Evolutionary conservation across 2,113 vertebrate species (phyloP), one percentile per base, ranked within the genome.

Genomic region (Corythoichthys intestinalis): DNA sequence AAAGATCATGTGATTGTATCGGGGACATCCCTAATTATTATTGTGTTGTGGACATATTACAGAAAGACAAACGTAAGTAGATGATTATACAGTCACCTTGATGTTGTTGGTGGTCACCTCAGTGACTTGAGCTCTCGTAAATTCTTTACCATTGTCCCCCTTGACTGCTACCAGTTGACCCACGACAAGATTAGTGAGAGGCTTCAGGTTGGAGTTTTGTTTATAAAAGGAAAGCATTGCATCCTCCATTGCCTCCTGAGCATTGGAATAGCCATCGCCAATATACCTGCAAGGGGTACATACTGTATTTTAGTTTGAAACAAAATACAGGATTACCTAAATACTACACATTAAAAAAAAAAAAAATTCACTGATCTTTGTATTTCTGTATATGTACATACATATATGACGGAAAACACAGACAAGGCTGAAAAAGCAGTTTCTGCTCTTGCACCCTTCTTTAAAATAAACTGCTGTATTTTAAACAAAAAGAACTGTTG

Each of bases 231-330:
- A 86, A n/a, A 89, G 87, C 95, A 98, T 96, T 47, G 88, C 84
- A 46, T 95, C 92, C 79, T 98, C 96, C 94, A 98, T 94, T 73
- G 88, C 80, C 20, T 98, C 95, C 78, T 94, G 94, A 38, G 94
- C 92, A 1, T 83, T 85, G 37, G 96, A 98, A 84, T 96, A 97
- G 67, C 89, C 91, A 80, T 93, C 88, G 2, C 96, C 95, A n/a
- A 98, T 92, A 77, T 94, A 98, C 79, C 96, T 98, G 71, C 1
- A 64, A 8, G 65, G 0, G 67, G 2, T 52, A 0, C 5, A 28
- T 37, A 4, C 17, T 47, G 4, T 54, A 12, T 59, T 60, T 20
- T n/a, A 56, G 20, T 11, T 28, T 20, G 0, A 44, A 10, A 46
- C 13, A 46, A 46, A n/a, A 63, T 11, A 6, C 14, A 60, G 37